These are phyloP conservation scores for Drosophila prolongata DNA, from an alignment of 2,888 invertebrate genomes.

Conservation along the genomic window DNA sequence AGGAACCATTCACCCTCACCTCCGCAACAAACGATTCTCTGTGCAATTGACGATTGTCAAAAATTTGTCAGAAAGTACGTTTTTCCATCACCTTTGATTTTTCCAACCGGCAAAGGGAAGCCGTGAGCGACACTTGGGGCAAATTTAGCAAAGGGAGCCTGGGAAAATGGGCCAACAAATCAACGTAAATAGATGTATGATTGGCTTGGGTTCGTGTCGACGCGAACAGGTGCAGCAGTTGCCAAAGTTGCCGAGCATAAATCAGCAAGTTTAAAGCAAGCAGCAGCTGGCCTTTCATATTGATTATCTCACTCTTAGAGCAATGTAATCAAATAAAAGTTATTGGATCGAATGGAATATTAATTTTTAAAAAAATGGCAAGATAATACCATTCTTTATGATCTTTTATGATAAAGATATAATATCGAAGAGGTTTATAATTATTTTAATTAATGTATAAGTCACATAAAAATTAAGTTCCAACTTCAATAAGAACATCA, in stretches of 20 bases:
- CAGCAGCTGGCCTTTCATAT: constrained; percentile 16
- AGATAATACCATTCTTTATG: no score
- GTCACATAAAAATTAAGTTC: no score
- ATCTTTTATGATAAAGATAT: no score
- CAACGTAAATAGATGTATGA: constrained; percentile 71
- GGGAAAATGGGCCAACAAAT: constrained; percentile 65
- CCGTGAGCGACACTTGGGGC: constrained; percentile 38
- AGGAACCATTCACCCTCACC: constrained; percentile 4
- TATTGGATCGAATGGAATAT: neutral
- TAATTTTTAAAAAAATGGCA: no score
- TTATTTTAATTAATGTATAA: no score
- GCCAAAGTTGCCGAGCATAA: constrained; percentile 46
- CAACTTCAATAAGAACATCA: no score
- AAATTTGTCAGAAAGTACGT: constrained; percentile 76
- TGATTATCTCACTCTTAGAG: constrained; percentile 31
- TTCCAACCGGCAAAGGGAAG: constrained; percentile 33
- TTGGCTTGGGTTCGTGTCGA: constrained; percentile 29
- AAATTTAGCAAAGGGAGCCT: constrained; percentile 26
- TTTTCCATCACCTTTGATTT: constrained; percentile 62
- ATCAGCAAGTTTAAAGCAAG: constrained; percentile 48
- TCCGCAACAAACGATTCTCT: constrained; percentile 39
- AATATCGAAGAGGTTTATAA: no score
- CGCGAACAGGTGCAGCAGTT: constrained; percentile 56
- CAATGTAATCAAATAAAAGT: constrained; percentile 5
- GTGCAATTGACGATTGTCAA: constrained; percentile 74